Conservation (phyloP, 2,888 invertebrate species). For the Chaetoderma sp. region DNA sequence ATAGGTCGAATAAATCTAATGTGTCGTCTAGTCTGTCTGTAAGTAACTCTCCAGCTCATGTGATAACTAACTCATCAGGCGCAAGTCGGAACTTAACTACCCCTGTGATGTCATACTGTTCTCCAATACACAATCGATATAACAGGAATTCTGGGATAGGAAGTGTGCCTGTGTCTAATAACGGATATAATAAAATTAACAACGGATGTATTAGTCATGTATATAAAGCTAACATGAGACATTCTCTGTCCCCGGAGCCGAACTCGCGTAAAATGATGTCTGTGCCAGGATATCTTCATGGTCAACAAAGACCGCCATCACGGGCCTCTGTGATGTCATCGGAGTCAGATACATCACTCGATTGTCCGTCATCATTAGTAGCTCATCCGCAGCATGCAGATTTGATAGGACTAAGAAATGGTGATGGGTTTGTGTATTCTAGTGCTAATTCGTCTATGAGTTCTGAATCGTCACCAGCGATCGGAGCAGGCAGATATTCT, state of each 20-base stretch:
- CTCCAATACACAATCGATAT: background rate
- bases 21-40: too few relatives aligned
- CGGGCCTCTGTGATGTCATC: conserved; percentile 56
- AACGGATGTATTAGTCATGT: background rate
- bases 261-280: conserved; percentile 27
- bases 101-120: background rate
- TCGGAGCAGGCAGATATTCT: conserved; percentile 2
- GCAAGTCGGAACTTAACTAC: background rate
- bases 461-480: conserved; percentile 51
- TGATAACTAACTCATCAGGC: too few relatives aligned
- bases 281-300: conserved; percentile 14
- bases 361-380: conserved; percentile 43
- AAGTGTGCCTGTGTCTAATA: too few relatives aligned
- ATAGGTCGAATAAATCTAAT: too few relatives aligned
- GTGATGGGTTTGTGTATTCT: conserved; percentile 47
- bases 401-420: conserved; percentile 37
- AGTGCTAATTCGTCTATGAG: conserved; percentile 56
- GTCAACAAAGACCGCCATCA: conserved; percentile 52
- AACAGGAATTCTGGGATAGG: background rate
- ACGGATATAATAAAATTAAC: background rate
- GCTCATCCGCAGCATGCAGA: conserved; percentile 26
- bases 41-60: background rate
- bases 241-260: conserved; percentile 23
- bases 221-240: too few relatives aligned
- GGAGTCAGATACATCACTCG: conserved; percentile 56